Conservation (phyloP, 2,888 invertebrate species). For the Rugalucina vietnamica region DNA sequence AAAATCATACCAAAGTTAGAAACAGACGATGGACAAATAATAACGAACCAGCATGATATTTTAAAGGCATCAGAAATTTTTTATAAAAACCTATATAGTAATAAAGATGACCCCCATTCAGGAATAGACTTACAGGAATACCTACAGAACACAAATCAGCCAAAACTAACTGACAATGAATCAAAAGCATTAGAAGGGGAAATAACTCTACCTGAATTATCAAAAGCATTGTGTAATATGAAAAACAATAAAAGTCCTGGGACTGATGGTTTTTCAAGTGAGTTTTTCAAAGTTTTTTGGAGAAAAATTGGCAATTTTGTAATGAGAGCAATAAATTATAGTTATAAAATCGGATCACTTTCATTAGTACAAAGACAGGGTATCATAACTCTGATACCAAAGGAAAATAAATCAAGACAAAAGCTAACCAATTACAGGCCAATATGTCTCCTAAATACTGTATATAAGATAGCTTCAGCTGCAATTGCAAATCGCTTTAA, state of each 20-base stretch:
- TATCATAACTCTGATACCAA: background rate
- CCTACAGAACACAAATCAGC: background rate
- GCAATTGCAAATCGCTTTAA: background rate
- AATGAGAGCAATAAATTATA: too few species aligned
- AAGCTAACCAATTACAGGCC: background rate
- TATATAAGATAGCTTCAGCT: background rate
- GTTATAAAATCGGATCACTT: background rate
- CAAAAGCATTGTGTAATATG: background rate
- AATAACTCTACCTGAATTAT: background rate
- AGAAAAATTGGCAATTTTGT: too few species aligned
- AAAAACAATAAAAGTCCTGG: background rate
- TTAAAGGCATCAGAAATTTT: background rate
- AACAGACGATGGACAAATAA: background rate
- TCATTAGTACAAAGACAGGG: background rate
- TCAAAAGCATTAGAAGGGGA: background rate
- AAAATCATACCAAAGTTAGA: background rate
- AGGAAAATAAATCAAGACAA: slow-evolving; percentile 6
- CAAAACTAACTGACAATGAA: background rate
- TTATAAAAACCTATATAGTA: background rate
- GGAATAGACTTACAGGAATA: background rate
- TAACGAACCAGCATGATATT: background rate
- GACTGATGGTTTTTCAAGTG: too few species aligned
- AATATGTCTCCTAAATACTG: background rate
- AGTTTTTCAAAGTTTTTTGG: too few species aligned
- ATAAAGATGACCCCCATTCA: background rate